Evolutionary conservation across 2,113 vertebrate species (phyloP).

Genomic region (Entelurus aequoreus): DNA sequence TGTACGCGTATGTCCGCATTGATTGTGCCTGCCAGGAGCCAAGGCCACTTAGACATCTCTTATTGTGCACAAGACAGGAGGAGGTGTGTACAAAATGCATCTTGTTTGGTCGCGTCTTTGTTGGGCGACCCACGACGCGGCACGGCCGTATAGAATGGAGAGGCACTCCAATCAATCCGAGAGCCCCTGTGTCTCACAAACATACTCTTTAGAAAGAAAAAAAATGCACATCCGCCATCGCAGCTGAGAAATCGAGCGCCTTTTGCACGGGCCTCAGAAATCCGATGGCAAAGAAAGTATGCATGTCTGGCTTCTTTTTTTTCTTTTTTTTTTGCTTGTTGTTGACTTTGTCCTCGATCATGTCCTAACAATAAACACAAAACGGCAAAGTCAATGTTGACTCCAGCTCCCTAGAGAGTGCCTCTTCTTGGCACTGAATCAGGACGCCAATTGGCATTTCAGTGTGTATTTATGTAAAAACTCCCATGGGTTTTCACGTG

Average conservation of each 20-base stretch:
- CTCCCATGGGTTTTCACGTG: slow-evolving; percentile 43
- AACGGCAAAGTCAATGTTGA: slow-evolving; percentile 40
- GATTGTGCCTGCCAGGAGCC: slow-evolving; percentile 31
- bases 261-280: slow-evolving; percentile 22
- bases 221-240: slow-evolving; percentile 34
- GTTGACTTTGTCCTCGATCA: slow-evolving; percentile 18
- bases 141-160: slow-evolving; percentile 29
- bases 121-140: slow-evolving; percentile 35
- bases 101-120: slow-evolving; percentile 29
- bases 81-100: slow-evolving; percentile 37
- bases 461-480: slow-evolving; percentile 51
- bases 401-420: slow-evolving; percentile 29
- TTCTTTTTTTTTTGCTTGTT: too few species aligned
- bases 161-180: slow-evolving; percentile 42
- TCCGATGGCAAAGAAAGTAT: neutral
- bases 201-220: slow-evolving; percentile 29
- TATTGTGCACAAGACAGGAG: slow-evolving; percentile 35
- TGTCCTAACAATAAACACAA: slow-evolving; percentile 51
- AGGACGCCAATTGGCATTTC: slow-evolving; percentile 27
- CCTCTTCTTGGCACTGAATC: slow-evolving; percentile 14
- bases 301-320: neutral
- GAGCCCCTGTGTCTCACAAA: slow-evolving; percentile 31
- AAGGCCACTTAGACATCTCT: slow-evolving; percentile 35
- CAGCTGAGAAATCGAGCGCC: slow-evolving; percentile 14
- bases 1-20: slow-evolving; percentile 7